phyloP scores from a whole-genome alignment of 2,113 vertebrate species.

The Grammomys surdaster region DNA sequence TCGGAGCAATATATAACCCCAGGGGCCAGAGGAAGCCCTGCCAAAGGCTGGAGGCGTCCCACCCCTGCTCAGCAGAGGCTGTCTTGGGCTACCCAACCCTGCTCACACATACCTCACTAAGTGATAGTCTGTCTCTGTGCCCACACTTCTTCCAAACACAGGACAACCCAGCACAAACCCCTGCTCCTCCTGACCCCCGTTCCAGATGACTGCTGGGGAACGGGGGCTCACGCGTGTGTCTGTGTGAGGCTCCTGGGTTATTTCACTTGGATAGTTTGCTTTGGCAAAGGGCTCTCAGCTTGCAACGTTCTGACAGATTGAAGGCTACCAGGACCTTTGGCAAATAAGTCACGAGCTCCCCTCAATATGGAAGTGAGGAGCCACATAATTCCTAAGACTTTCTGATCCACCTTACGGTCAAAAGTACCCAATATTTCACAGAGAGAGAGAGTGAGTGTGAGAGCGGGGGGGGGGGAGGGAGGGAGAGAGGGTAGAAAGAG shows the following conservation, averaged over 20 bases:
- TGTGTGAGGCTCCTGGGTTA: constrained; percentile 61
- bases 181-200: constrained; percentile 63
- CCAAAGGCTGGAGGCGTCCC: constrained; percentile 63
- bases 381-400: constrained; percentile 71
- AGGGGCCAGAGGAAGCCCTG: constrained; percentile 54
- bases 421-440: constrained; percentile 53
- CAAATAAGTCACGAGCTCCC: constrained; percentile 70
- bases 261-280: constrained; percentile 83
- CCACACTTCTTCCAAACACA: constrained; percentile 67
- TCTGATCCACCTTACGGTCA: constrained; percentile 72
- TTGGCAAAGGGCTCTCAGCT: constrained; percentile 77
- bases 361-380: constrained; percentile 39
- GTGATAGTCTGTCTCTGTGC: constrained; percentile 37
- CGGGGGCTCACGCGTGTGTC: constrained; percentile 44
- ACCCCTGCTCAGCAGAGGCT: neutral
- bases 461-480: neutral
- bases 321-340: constrained; percentile 82
- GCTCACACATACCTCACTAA: constrained; percentile 40
- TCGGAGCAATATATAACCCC: constrained; percentile 70
- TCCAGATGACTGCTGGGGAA: constrained; percentile 35
- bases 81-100: neutral
- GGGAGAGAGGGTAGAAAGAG: neutral
- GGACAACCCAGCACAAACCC: constrained; percentile 52
- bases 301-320: constrained; percentile 79
- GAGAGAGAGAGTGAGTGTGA: neutral